A percentile compares a stretch with the other conserved stretches of the same genome.
phyloP scores from a whole-genome alignment of 1,140 invertebrate species.

The Trissolcus basalis region DNA sequence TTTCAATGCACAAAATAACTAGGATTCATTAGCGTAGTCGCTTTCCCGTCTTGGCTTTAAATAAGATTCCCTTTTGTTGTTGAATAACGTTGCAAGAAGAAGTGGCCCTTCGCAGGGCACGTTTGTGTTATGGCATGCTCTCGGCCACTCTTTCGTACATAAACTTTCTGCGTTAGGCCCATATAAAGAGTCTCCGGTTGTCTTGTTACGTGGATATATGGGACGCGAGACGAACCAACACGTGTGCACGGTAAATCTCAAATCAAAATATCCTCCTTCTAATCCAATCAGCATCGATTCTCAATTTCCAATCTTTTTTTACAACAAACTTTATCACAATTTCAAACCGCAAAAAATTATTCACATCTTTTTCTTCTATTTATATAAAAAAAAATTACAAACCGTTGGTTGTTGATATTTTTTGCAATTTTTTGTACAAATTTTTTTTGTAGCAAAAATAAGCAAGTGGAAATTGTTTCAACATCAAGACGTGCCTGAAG shows the following conservation, averaged over 20 bases:
- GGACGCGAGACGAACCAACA: slow-evolving; percentile 57
- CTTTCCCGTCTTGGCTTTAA: slow-evolving; percentile 20
- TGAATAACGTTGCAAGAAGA: slow-evolving; percentile 39
- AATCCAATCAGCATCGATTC: slow-evolving; percentile 56
- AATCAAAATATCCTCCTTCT: slow-evolving; percentile 60
- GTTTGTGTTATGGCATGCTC: slow-evolving; percentile 34
- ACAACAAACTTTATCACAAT: background rate
- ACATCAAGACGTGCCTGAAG: no score
- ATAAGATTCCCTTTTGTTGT: slow-evolving; percentile 47
- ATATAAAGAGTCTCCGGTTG: slow-evolving; percentile 68
- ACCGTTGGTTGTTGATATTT: no score
- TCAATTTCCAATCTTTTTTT: background rate
- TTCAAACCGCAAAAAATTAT: background rate
- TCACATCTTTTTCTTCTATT: no score
- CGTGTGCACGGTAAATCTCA: slow-evolving; percentile 66
- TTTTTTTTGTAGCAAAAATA: no score
- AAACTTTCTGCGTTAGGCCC: slow-evolving; percentile 55
- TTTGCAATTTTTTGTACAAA: no score
- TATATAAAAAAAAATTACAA: no score
- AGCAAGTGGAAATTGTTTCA: no score
- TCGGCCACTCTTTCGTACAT: slow-evolving; percentile 38
- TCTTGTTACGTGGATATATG: slow-evolving; percentile 68
- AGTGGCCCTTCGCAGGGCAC: slow-evolving; percentile 17
- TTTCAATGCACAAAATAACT: slow-evolving; percentile 31
- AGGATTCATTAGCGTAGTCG: slow-evolving; percentile 38